These are phyloP conservation scores for Hyles euphorbiae DNA, from an alignment of 1,140 invertebrate species.

Conservation along the genomic window DNA sequence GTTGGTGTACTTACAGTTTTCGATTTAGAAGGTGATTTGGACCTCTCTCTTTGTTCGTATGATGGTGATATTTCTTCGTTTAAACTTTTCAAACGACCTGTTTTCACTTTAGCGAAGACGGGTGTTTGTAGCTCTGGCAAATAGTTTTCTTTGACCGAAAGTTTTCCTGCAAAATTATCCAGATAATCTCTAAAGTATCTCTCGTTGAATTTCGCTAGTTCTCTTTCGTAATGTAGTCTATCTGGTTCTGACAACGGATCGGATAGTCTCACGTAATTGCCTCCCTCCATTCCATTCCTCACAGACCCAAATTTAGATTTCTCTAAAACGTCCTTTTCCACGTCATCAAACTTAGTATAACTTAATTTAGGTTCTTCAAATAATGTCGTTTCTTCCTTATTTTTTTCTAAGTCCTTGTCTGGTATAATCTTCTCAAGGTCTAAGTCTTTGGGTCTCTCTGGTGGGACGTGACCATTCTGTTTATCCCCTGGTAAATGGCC, in stretches of 20 bases:
- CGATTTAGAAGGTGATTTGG: slow-evolving; percentile 52
- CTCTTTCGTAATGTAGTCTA: slow-evolving; percentile 58
- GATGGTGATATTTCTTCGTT: slow-evolving; percentile 56
- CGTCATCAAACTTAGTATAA: slow-evolving; percentile 45
- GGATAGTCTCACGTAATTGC: slow-evolving; percentile 56
- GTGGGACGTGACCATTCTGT: slow-evolving; percentile 26
- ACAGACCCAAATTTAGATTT: slow-evolving; percentile 67
- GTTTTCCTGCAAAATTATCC: slow-evolving; percentile 39
- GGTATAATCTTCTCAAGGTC: slow-evolving; percentile 43
- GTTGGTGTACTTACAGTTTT: slow-evolving; percentile 59
- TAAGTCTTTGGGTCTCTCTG: slow-evolving; percentile 58
- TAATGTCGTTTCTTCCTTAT: slow-evolving; percentile 38
- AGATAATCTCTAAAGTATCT: slow-evolving; percentile 60
- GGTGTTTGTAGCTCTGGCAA: slow-evolving; percentile 68
- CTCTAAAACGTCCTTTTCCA: slow-evolving; percentile 53
- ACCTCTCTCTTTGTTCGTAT: slow-evolving; percentile 45
- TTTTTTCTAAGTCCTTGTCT: slow-evolving; percentile 21
- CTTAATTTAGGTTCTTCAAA: slow-evolving; percentile 47
- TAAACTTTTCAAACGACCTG: slow-evolving; percentile 45
- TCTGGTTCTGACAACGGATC: slow-evolving; percentile 55
- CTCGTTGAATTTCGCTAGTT: slow-evolving; percentile 66
- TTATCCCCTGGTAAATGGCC: slow-evolving; percentile 22
- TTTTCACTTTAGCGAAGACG: slow-evolving; percentile 66
- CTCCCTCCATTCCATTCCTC: slow-evolving; percentile 55
- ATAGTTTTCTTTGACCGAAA: slow-evolving; percentile 61